A percentile compares a stretch with the other conserved stretches of the same genome.
phyloP scores from a whole-genome alignment of 1,140 invertebrate species.

The Aricia agestis region DNA sequence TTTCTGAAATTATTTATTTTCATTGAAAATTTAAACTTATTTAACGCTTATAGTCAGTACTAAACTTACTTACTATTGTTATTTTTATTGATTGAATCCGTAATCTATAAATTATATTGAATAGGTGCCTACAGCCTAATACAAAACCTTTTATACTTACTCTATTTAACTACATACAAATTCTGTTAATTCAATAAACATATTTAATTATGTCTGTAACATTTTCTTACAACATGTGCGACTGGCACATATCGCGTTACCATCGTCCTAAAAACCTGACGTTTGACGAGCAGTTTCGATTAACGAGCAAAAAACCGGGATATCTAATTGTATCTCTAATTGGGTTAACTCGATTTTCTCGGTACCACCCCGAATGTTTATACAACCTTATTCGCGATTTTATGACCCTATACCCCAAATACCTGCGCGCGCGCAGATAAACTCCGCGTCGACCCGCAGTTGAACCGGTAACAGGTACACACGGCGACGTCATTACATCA shows the following conservation, averaged over 20 bases:
- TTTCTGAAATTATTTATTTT: no score
- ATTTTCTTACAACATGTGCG: background rate
- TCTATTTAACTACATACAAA: no score
- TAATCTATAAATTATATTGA: no score
- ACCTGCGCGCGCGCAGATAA: conserved; percentile 32
- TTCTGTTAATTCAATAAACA: no score
- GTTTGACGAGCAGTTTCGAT: conserved; percentile 18
- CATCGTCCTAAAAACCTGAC: conserved; percentile 10
- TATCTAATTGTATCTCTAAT: conserved; percentile 49
- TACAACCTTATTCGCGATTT: conserved; percentile 40
- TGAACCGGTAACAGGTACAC: conserved; percentile 24
- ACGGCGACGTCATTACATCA: conserved; percentile 12
- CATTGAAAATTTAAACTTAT: no score
- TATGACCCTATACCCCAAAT: conserved; percentile 25
- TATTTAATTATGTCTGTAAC: no score
- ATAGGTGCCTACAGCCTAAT: no score
- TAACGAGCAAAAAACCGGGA: conserved; percentile 54
- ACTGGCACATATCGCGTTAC: conserved; percentile 17
- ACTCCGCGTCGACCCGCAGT: conserved; percentile 31
- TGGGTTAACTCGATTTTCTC: conserved; percentile 44
- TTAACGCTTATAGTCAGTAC: no score
- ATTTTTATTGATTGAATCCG: no score
- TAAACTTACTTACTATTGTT: no score
- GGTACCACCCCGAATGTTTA: conserved; percentile 46
- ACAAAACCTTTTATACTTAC: no score